These are phyloP conservation scores for Syngnathoides biaculeatus DNA, from an alignment of 2,113 vertebrate species.

Conservation along the genomic window DNA sequence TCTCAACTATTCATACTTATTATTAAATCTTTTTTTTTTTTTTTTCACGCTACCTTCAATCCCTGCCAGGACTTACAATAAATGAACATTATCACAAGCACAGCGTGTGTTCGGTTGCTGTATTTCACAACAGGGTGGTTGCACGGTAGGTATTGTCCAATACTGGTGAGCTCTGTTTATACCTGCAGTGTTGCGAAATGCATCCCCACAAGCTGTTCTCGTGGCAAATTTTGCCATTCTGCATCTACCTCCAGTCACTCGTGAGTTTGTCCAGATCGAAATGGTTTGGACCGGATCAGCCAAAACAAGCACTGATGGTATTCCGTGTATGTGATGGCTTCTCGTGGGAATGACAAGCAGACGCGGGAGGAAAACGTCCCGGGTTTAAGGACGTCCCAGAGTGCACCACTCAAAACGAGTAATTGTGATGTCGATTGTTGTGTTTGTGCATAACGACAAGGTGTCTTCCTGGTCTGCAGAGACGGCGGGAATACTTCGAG, in stretches of 20 bases:
- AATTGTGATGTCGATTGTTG: background rate
- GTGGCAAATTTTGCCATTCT: background rate
- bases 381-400: background rate
- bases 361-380: background rate
- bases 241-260: conserved; percentile 22
- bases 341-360: background rate
- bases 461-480: conserved; percentile 60
- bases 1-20: background rate
- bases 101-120: conserved; percentile 1
- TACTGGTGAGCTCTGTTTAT: background rate
- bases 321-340: background rate
- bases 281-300: background rate
- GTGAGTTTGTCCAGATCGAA: conserved; percentile 6
- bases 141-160: background rate
- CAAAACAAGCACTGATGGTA: background rate
- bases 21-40: background rate
- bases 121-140: conserved; percentile 29
- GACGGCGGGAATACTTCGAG: conserved; percentile 82
- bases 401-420: background rate
- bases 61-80: too few species aligned
- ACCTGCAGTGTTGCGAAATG: conserved; percentile 6
- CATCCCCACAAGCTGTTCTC: background rate
- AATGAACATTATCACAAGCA: too few species aligned
- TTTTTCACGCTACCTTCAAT: too few species aligned
- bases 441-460: background rate